Base-by-base conservation (phyloP, 1,140 invertebrate genomes). In the Magallana ariakensis region DNA sequence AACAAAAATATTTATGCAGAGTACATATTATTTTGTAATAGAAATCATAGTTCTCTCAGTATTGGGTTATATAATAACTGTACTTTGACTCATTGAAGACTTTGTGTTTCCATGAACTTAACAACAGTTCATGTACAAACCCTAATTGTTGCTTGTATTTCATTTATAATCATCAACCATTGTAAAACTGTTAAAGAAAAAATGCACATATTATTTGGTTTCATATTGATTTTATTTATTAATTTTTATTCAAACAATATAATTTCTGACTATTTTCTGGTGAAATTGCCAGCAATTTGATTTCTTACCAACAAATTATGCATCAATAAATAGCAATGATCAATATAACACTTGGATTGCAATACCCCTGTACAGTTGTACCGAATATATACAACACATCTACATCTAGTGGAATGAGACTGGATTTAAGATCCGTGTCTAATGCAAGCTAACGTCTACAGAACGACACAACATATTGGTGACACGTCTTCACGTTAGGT, bases 271-370 rank as follows among this genome's bases (percentile, higher is more conserved):
- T 19, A 15, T 26, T 22, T 53, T 53, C 13, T 70, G 22, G 7
- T 13, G 33, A 70, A 70, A 70, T 70, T 70, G 66, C 66, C 66
- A 70, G 66, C 66, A 70, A 70, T 70, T 70, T 26, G 22, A 70
- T 22, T 26, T 70, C 26, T 70, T 70, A 70, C 62, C 62, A 70
- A 70, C 62, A 70, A 70, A 22, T 33, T 70, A 70, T 70, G 9
- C 26, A 70, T 16, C 33, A 13, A 70, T 33, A 33, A 26, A 70
- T 46, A 70, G 66, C 9, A 10, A 70, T 33, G 33, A 70, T 70
- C 10, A 70, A 26, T n/a, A 70, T 19, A 70, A 70, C 66, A 70
- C 0, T 11, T 19, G 33, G 11, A 70, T 70, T 70, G 66, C 66
- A 70, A 26, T 70, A 70, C 22, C 66, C 66, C 66, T 26, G 22